These are phyloP conservation scores for Cantharis flavilabris DNA, from an alignment of 2,888 invertebrate genomes.

Conservation along the genomic window DNA sequence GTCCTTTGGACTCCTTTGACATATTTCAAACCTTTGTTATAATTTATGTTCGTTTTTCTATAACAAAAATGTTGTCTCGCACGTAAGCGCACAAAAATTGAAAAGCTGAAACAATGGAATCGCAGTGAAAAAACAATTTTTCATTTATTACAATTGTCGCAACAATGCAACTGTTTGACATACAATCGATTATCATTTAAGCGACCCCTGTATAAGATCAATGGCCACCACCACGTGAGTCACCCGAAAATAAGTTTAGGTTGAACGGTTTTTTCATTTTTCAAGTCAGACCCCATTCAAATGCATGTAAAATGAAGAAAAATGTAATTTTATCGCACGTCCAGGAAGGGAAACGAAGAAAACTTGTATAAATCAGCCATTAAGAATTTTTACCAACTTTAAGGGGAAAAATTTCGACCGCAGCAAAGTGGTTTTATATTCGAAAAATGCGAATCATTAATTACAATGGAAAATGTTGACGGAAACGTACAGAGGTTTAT, in stretches of 20 bases:
- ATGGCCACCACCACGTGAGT: neutral
- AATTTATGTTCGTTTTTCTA: neutral
- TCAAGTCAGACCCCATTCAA: neutral
- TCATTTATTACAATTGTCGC: neutral
- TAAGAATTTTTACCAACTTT: neutral
- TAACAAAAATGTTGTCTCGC: neutral
- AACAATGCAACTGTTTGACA: neutral
- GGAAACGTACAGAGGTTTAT: neutral
- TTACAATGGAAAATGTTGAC: neutral
- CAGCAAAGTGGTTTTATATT: neutral
- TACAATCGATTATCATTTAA: neutral
- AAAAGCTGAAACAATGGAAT: neutral
- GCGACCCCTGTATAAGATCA: neutral
- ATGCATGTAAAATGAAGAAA: neutral
- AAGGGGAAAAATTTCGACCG: neutral
- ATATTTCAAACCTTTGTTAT: neutral
- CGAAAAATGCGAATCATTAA: neutral
- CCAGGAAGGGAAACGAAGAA: neutral
- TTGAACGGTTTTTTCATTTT: neutral
- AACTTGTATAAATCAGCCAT: neutral
- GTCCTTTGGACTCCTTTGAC: neutral
- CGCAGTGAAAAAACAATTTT: neutral
- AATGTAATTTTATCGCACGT: neutral
- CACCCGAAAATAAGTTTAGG: neutral
- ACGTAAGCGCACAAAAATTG: neutral